Percentiles rank a stretch among this genome's conserved stretches.
These are phyloP conservation scores for Danaus chrysippus DNA, from an alignment of 2,888 invertebrate genomes.

Conservation along the genomic window DNA sequence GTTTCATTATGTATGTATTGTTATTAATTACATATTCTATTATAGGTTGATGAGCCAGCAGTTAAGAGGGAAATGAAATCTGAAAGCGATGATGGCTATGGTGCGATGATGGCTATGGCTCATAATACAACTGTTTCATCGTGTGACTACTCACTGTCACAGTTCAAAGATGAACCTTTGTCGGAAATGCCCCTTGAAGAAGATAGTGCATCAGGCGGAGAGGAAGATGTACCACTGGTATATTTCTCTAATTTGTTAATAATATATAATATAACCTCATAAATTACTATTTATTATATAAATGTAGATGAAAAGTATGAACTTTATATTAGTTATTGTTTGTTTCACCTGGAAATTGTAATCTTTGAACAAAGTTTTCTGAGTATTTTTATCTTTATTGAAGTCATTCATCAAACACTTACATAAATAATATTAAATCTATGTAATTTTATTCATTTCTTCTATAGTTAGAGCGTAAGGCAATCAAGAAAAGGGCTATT, in stretches of 20 bases:
- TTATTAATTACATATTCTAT: slow-evolving; percentile 5
- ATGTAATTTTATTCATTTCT: slow-evolving; percentile 8
- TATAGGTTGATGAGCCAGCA: slow-evolving; percentile 60
- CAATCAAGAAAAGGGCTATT: slow-evolving; percentile 54
- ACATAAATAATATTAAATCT: slow-evolving; percentile 10
- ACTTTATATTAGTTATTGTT: slow-evolving; percentile 1
- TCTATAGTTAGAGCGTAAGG: slow-evolving; percentile 48
- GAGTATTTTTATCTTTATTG: no score
- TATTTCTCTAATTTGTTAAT: slow-evolving; percentile 37
- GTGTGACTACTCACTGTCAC: slow-evolving; percentile 85
- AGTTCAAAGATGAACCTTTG: slow-evolving; percentile 81
- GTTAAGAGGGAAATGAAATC: slow-evolving; percentile 51
- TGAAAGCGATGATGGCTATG: slow-evolving; percentile 48
- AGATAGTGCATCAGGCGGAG: slow-evolving; percentile 69
- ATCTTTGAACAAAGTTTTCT: no score
- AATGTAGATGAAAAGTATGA: no score
- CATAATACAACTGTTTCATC: slow-evolving; percentile 80
- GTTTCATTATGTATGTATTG: not conserved
- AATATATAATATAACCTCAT: no score
- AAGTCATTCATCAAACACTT: no score
- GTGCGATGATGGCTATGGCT: no score
- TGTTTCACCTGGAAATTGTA: no score
- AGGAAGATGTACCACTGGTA: slow-evolving; percentile 89
- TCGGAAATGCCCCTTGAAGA: slow-evolving; percentile 69
- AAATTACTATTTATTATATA: no score